Conservation (phyloP, 2,888 invertebrate genomes). For the Lepidocyrtoides sp. region DNA sequence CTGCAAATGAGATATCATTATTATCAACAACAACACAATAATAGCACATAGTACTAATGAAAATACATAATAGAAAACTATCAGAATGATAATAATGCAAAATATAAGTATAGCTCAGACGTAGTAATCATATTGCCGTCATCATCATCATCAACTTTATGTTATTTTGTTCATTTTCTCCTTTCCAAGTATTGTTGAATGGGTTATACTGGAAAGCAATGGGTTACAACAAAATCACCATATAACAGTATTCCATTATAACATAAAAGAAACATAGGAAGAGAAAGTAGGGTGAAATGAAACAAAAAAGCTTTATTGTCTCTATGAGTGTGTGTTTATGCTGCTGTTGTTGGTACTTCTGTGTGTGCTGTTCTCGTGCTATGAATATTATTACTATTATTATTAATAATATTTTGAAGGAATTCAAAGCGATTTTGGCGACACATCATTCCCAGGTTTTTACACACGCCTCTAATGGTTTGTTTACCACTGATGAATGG, state of each 20-base stretch:
- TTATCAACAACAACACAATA: conserved; percentile 61
- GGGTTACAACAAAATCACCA: conserved; percentile 37
- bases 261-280: not conserved
- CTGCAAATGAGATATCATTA: conserved; percentile 65
- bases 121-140: conserved; percentile 61
- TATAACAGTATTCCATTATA: conserved; percentile 51
- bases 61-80: not conserved
- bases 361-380: not conserved
- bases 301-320: conserved; percentile 52
- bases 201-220: conserved; percentile 7
- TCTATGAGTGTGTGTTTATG: conserved; percentile 28
- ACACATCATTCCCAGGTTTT: conserved; percentile 77
- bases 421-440: conserved; percentile 70
- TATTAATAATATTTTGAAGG: conserved; percentile 49
- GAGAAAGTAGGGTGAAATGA: conserved; percentile 25
- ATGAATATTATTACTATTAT: not conserved
- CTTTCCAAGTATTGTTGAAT: not conserved
- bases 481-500: conserved; percentile 79
- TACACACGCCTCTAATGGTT: conserved; percentile 70
- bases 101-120: conserved; percentile 35
- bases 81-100: not conserved
- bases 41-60: not conserved
- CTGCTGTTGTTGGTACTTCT: conserved; percentile 6
- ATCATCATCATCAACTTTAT: conserved; percentile 4
- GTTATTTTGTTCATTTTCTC: conserved; percentile 31